These are phyloP conservation scores for Zaprionus taronus DNA, from an alignment of 1,140 invertebrate genomes.

Conservation along the genomic window DNA sequence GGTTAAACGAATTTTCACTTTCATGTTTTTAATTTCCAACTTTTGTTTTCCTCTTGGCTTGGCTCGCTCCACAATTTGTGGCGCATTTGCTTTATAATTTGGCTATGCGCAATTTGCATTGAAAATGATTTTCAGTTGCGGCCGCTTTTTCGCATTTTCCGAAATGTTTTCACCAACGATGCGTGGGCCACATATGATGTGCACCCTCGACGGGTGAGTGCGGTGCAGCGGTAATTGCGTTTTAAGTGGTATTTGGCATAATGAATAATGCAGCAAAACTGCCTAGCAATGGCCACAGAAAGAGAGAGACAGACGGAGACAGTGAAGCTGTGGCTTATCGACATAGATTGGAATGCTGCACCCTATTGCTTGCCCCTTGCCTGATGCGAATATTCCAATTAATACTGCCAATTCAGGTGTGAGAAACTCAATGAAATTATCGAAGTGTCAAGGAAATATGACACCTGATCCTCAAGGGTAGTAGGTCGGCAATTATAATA, in stretches of 20 bases:
- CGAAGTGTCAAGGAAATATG: neutral
- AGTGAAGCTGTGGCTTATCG: neutral
- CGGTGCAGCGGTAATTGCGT: conserved; percentile 55
- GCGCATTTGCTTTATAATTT: conserved; percentile 51
- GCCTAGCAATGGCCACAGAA: neutral
- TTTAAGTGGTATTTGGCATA: conserved; percentile 56
- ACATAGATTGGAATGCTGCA: neutral
- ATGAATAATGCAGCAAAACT: conserved; percentile 47
- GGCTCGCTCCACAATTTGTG: conserved; percentile 27
- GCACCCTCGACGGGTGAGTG: too few species aligned
- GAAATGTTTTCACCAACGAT: conserved; percentile 57
- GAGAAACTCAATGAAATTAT: neutral
- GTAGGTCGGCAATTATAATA: too few species aligned
- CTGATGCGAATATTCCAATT: neutral
- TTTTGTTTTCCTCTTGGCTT: conserved; percentile 11
- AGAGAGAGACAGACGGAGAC: neutral
- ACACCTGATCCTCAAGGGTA: too few species aligned
- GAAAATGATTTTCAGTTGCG: conserved; percentile 33
- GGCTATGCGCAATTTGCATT: conserved; percentile 65
- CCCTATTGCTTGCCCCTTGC: neutral
- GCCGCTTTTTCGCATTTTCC: conserved; percentile 34
- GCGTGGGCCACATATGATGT: conserved; percentile 29
- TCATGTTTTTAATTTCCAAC: neutral
- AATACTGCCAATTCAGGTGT: neutral
- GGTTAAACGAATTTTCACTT: conserved; percentile 2